Evolutionary conservation across 2,888 invertebrate species (phyloP).

Genomic region (Deilephila porcellus): DNA sequence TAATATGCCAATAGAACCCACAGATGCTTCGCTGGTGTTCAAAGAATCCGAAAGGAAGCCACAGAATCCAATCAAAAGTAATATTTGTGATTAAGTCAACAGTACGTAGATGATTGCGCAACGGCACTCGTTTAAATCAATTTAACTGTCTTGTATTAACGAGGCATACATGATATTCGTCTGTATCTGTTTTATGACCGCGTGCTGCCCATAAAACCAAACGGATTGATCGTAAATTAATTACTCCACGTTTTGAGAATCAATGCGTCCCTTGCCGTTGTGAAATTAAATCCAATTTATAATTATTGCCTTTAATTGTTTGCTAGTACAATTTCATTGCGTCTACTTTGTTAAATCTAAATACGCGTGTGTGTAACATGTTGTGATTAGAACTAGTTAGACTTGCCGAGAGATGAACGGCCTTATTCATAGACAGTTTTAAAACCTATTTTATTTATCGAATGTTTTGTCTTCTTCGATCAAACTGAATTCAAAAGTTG

Average conservation of each 20-base stretch:
- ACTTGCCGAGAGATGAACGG: too few relatives aligned
- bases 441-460: too few relatives aligned
- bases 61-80: neutral
- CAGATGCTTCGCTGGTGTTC: neutral
- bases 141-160: conserved; percentile 33
- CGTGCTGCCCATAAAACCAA: conserved; percentile 28
- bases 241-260: conserved; percentile 28
- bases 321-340: conserved; percentile 34
- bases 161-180: conserved; percentile 30
- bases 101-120: conserved; percentile 30
- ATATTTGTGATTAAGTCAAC: conserved; percentile 18
- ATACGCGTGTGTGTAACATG: neutral
- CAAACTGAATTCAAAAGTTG: too few relatives aligned
- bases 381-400: too few relatives aligned
- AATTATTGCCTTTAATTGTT: conserved; percentile 36
- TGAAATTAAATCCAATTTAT: conserved; percentile 16
- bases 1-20: neutral
- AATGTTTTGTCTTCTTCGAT: too few relatives aligned
- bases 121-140: conserved; percentile 31
- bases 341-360: neutral
- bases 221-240: conserved; percentile 30
- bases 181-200: conserved; percentile 28
- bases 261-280: conserved; percentile 15
- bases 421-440: too few relatives aligned
- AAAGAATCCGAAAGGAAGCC: conserved; percentile 3